Base-by-base conservation (phyloP, 2,113 vertebrate genomes). In the Coptodon bakossiorum region DNA sequence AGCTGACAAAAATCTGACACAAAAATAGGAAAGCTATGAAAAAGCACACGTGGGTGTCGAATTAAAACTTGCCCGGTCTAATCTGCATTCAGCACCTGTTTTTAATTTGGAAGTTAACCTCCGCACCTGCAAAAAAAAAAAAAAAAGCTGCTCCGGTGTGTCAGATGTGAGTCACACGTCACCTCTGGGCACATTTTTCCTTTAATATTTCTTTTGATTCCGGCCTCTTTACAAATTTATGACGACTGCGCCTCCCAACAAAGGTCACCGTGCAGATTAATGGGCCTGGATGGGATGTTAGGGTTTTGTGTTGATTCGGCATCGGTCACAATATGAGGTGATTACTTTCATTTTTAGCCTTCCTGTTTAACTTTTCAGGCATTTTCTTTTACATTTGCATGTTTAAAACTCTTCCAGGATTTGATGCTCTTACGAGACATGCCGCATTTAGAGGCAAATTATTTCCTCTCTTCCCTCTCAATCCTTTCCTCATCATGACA, bases 41-140 rank as follows among this genome's bases (percentile, higher is more conserved):
- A 63, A 13, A 31, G 36, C 27, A 5, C 1, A 24, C 29, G 84
- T 78, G 61, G 71, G 84, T 9, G 85, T 45, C 14, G 5, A 48
- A 19, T 50, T 27, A 29, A 76, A 59, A 61, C 6, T 38, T 5
- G 27, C 6, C 22, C 12, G 7, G 43, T 81, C 83, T 73, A 73
- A 88, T 90, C 86, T 80, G 66, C 85, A 76, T 90, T 82, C 79
- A 59, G 5, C 81, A 54, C 80, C 85, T 81, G 73, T 9, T 27
- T 81, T 61, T 86, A n/a, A 80, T 82, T 86, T 78, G 17, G 12
- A 9, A 48, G 22, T 85, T 22, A 61, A 14, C 57, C 79, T 79
- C 31, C 2, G 0, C 71, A 81, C 45, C 85, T 84, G 24, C 63
- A 71, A 14, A 45, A 38, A 36, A 19, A 17, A 34, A 3, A 4